phyloP scores from a whole-genome alignment of 2,113 vertebrate species.

The Gymnogyps californianus region DNA sequence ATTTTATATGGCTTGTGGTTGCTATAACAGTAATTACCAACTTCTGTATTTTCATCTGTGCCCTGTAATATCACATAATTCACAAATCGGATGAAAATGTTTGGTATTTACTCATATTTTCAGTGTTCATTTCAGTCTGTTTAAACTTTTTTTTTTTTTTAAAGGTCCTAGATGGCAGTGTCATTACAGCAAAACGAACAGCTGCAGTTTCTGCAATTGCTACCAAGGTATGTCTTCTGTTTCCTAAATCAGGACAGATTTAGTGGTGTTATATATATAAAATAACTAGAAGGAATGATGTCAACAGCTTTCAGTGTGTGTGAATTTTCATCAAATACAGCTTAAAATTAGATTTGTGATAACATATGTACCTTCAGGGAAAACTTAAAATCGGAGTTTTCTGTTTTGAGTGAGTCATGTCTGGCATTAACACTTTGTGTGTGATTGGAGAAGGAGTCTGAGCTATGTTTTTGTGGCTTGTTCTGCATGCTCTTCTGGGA shows the following conservation, averaged over 20 bases:
- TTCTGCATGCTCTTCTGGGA: accelerated
- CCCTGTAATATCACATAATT: not conserved
- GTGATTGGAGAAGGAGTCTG: not conserved
- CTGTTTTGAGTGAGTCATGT: not conserved
- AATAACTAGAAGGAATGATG: not conserved
- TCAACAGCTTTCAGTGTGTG: not conserved
- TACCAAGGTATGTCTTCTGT: conserved; percentile 81
- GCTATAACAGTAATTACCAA: not conserved
- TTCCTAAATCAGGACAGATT: not conserved
- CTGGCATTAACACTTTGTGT: not conserved
- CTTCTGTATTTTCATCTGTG: not conserved
- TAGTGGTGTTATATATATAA: not conserved
- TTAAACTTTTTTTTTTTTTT: not conserved
- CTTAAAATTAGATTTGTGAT: not conserved
- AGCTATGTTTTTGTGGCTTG: not conserved
- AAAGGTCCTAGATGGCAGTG: conserved; percentile 88
- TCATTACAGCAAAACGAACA: conserved; percentile 90
- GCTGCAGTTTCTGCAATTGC: conserved; percentile 92
- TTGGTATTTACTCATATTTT: not conserved
- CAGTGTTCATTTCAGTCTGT: not conserved
- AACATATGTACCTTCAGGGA: not conserved
- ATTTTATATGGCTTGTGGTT: not conserved
- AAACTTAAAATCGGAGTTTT: not conserved
- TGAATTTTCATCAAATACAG: not conserved
- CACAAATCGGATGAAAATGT: not conserved